Evolutionary conservation across 2,888 invertebrate species (phyloP).

Genomic region (Microctonus aethiopoides): DNA sequence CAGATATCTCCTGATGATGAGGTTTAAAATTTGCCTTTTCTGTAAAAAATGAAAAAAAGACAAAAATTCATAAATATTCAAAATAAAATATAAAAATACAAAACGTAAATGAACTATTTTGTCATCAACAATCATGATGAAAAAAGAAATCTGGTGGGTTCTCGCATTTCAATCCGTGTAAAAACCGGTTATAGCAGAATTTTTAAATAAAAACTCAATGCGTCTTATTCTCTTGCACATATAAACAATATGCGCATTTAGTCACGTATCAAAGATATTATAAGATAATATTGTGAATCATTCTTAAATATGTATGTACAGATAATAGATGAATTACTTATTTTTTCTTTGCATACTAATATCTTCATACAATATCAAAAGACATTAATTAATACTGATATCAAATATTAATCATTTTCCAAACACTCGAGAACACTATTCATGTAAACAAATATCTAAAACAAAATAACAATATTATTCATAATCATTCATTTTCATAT

Average conservation of each 20-base stretch:
- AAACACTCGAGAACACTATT: no score
- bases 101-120: no score
- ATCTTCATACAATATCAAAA: background rate
- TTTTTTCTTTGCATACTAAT: no score
- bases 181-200: conserved; percentile 5
- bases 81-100: no score
- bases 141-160: background rate
- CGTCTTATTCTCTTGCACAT: no score
- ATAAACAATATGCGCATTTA: background rate
- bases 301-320: no score
- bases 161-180: no score
- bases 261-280: background rate
- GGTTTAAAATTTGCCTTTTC: conserved; percentile 47
- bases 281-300: no score
- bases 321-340: no score
- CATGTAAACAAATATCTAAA: background rate
- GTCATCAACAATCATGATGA: no score
- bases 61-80: background rate
- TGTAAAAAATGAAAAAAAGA: conserved; percentile 39
- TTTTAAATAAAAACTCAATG: no score
- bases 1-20: conserved; percentile 59
- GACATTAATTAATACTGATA: background rate
- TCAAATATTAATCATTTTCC: no score
- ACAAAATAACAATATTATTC: background rate
- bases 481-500: background rate